Evolutionary conservation across 2,797 vertebrate species (phyloP), one percentile per base, ranked within the genome.

Genomic region (Huso huso): DNA sequence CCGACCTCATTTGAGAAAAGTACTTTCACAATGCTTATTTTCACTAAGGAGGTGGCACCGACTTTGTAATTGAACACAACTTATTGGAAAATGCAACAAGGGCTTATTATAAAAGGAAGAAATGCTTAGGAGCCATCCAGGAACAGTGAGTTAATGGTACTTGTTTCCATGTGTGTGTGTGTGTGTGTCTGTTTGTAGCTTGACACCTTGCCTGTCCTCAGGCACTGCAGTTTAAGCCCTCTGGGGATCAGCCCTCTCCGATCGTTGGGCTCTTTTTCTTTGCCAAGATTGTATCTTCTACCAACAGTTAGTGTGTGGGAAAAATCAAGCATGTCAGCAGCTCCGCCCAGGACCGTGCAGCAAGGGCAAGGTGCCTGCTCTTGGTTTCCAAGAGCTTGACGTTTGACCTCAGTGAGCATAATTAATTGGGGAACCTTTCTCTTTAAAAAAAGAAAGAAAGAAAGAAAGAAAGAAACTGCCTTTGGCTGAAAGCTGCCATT

Each of bases 291-390:
- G 69, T 68, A 74, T 76, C 73, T 78, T 75, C 78, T 70, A 78
- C 76, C 81, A 76, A 76, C 80, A 72, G 72, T 77, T 76, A 77
- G 73, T 69, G 77, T 75, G 82, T 69, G 81, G 77, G 72, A 72
- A 79, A 77, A 83, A 83, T 78, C 78, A 77, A 73, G 78, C 72
- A 72, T 74, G 77, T 79, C 81, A 79, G 77, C 70, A 71, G 71
- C 71, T 74, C 72, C 77, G 83, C 71, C 63, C 75, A 62, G 73
- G 69, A 74, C 63, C 63, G 6, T 49, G 72, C 78, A 76, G 60
- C 68, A 74, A 61, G 73, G n/a, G 51, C 79, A 81, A 86, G 81
- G 81, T 86, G 80, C 75, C 77, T 78, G 68, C 67, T 73, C 75
- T 72, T 5, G 0, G 10, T 66, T 71, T 55, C 53, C 0, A 0